These are phyloP conservation scores for Oscheius sp. DNA, from an alignment of 2,888 invertebrate genomes.

Conservation along the genomic window DNA sequence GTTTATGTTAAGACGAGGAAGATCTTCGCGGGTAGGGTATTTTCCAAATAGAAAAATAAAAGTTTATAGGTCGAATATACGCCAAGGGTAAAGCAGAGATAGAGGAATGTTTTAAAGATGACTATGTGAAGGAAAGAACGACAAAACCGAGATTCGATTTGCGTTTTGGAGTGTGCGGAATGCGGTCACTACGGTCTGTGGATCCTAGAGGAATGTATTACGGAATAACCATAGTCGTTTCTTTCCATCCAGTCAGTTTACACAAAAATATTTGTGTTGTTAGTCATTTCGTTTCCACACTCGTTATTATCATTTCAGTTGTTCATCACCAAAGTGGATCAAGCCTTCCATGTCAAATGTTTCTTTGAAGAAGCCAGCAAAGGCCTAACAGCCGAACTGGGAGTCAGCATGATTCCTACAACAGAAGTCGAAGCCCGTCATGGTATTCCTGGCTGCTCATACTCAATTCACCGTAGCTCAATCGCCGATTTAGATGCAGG, in stretches of 20 bases:
- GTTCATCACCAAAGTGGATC: conserved; percentile 70
- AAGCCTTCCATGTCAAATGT: conserved; percentile 71
- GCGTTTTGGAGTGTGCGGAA: conserved; percentile 67
- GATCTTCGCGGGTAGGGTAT: conserved; percentile 56
- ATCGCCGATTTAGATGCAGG: conserved; percentile 60
- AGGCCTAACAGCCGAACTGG: conserved; percentile 70
- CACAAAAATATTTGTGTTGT: conserved; percentile 1
- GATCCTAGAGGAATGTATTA: conserved; percentile 71
- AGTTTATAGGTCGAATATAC: conserved; percentile 66
- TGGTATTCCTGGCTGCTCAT: conserved; percentile 69
- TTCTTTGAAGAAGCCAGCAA: conserved; percentile 70
- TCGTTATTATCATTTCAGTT: conserved; percentile 43
- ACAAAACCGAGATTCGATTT: conserved; percentile 68
- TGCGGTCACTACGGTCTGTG: conserved; percentile 70
- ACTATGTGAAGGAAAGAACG: conserved; percentile 63
- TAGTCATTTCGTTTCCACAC: background rate
- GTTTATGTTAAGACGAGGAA: conserved; percentile 69
- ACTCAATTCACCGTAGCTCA: conserved; percentile 66
- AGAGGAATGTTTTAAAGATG: conserved; percentile 66
- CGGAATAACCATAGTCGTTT: conserved; percentile 70
- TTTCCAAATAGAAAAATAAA: background rate
- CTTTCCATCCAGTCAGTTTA: conserved; percentile 69
- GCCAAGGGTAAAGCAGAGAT: conserved; percentile 69
- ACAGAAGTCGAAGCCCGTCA: conserved; percentile 70
- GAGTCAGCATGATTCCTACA: conserved; percentile 71